These are phyloP conservation scores for Cheilosia grossa DNA, from an alignment of 2,888 invertebrate species.

Conservation along the genomic window DNA sequence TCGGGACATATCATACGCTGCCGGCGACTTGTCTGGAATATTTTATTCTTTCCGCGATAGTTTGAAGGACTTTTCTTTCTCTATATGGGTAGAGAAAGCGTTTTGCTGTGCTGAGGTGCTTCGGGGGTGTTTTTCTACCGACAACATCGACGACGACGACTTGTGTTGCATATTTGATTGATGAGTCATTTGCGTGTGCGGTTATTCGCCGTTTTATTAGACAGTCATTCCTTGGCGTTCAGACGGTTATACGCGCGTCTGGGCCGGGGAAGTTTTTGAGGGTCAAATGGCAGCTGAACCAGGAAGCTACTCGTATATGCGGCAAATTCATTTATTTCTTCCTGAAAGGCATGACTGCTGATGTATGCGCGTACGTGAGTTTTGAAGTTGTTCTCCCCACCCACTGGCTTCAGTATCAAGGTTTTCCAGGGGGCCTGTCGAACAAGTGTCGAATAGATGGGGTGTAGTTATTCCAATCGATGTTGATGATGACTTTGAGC, in stretches of 20 bases:
- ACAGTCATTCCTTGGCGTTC: slow-evolving; percentile 50
- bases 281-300: slow-evolving; percentile 51
- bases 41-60: slow-evolving; percentile 60
- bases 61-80: slow-evolving; percentile 55
- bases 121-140: slow-evolving; percentile 16
- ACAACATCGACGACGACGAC: slow-evolving; percentile 52
- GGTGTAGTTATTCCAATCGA: slow-evolving; percentile 21
- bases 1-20: slow-evolving; percentile 55
- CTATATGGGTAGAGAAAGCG: background rate
- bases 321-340: slow-evolving; percentile 14
- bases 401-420: background rate
- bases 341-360: background rate
- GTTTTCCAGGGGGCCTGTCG: background rate
- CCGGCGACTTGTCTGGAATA: slow-evolving; percentile 69
- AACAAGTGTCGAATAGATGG: background rate
- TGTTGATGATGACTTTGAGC: background rate
- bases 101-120: background rate
- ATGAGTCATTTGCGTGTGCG: slow-evolving; percentile 72
- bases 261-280: slow-evolving; percentile 52
- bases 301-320: slow-evolving; percentile 10
- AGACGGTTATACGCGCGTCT: slow-evolving; percentile 46
- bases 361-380: slow-evolving; percentile 39
- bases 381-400: slow-evolving; percentile 38
- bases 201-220: slow-evolving; percentile 58
- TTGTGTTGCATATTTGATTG: slow-evolving; percentile 72